Base-by-base conservation (phyloP, 1,140 invertebrate genomes). In the Protaetia brevitarsis region DNA sequence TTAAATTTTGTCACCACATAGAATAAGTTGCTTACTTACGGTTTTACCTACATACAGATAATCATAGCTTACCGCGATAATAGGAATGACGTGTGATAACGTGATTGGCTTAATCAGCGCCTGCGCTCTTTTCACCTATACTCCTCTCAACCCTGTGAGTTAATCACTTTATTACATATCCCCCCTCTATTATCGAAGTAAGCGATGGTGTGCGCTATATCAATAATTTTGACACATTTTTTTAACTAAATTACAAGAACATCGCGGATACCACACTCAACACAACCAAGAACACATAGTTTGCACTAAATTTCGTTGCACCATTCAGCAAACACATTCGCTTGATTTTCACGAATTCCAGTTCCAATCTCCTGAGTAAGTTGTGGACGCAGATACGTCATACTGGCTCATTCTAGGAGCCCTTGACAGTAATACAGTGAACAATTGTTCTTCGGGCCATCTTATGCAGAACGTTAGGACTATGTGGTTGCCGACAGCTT, bases 401-500 rank as follows among this genome's bases (percentile, higher is more conserved):
- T 82, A 78, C 2, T 62, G 51, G 21, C 67, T 70, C 3, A 85
- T 76, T 26, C 80, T 79, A 8, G 84, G 85, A 65, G 87, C 81
- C 13, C 89, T 82, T 1, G 86, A 84, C 45, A 92, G 77, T 1
- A 92, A 81, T 19, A 89, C 79, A 0, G 88, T 87, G 74, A 86
- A 91, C 0, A 89, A 81, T 67, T 89, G 84, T 37, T 82, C 82
- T 37, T 83, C 81, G 0, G 81, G 78, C 56, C 82, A 80, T 21
- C 83, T 82, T 64, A 87, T 83, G 70, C 90, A 92, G 76, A 91
- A 90, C 58, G 88, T 90, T 30, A 92, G 77, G 2, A 92, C 86
- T 70, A 90, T 76, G 74, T 91, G 88, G 67, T 87, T 85, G 51
- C 84, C 84, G 0, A 91, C 88, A 0, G 89, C 89, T 72, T 91